These are phyloP conservation scores for Zelostemma sp. DNA, from an alignment of 1,140 invertebrate genomes.

Conservation along the genomic window DNA sequence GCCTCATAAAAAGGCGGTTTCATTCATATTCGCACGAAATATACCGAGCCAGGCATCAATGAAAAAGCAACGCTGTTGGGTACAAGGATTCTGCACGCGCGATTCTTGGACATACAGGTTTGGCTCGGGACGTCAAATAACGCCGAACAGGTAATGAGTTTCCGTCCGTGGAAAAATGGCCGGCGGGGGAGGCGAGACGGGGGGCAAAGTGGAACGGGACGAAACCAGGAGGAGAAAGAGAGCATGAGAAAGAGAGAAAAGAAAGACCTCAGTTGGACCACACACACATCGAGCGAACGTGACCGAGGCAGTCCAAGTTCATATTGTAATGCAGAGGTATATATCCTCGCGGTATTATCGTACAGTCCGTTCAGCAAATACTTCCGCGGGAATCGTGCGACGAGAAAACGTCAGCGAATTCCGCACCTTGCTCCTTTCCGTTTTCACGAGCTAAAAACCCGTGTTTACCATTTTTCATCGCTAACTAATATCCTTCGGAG, in stretches of 20 bases:
- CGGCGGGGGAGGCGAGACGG: conserved; percentile 30
- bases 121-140: conserved; percentile 46
- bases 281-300: conserved; percentile 68
- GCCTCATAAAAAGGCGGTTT: no score
- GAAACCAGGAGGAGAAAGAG: conserved; percentile 38
- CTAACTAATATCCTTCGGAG: no score
- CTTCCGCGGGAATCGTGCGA: conserved; percentile 28
- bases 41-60: conserved; percentile 26
- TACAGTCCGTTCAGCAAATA: conserved; percentile 61
- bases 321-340: conserved; percentile 68
- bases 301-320: conserved; percentile 66
- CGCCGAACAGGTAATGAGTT: conserved; percentile 59
- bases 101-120: conserved; percentile 28
- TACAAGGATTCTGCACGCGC: conserved; percentile 3
- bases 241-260: conserved; percentile 53
- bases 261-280: conserved; percentile 59
- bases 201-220: conserved; percentile 42
- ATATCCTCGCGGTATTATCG: conserved; percentile 62
- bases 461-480: neutral
- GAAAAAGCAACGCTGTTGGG: conserved; percentile 12
- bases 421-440: no score
- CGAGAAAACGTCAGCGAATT: conserved; percentile 35
- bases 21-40: no score
- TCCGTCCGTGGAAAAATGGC: conserved; percentile 50
- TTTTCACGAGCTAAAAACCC: neutral